These are phyloP conservation scores for Cichladusa arquata DNA, from an alignment of 2,113 vertebrate genomes.

Conservation along the genomic window DNA sequence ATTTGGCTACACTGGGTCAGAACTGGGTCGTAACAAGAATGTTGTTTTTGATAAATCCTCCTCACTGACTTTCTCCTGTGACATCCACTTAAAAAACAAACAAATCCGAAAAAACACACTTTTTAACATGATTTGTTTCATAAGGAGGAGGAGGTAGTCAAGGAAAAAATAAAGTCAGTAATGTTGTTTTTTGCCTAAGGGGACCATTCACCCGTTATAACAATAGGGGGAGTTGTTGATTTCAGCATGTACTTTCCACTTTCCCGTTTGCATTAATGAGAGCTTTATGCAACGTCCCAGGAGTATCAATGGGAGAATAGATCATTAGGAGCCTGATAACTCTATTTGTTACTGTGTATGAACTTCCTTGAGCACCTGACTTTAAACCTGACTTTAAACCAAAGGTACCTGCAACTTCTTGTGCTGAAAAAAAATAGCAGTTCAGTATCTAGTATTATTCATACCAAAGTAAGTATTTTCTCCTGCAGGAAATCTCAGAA, in stretches of 20 bases:
- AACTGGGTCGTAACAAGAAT: conserved; percentile 2
- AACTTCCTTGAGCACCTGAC: conserved; percentile 46
- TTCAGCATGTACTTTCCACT: conserved; percentile 39
- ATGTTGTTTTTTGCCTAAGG: conserved; percentile 56
- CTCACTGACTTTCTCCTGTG: conserved; percentile 26
- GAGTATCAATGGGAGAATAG: conserved; percentile 69
- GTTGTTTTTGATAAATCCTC: conserved; percentile 60
- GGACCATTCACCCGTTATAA: conserved; percentile 55
- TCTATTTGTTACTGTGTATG: conserved; percentile 59
- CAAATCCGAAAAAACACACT: neutral
- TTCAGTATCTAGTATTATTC: neutral
- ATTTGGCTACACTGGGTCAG: conserved; percentile 37
- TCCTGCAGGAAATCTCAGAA: neutral
- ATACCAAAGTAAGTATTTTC: conserved; percentile 9
- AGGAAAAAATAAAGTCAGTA: conserved; percentile 59
- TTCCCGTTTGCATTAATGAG: conserved; percentile 68
- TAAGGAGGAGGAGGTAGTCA: conserved; percentile 29
- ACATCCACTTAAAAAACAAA: conserved; percentile 56
- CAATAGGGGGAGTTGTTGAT: conserved; percentile 65
- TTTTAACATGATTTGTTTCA: conserved; percentile 61
- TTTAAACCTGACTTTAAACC: conserved; percentile 33
- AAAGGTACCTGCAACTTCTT: neutral
- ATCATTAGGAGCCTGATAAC: conserved; percentile 66
- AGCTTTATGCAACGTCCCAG: conserved; percentile 57
- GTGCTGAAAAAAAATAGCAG: conserved; percentile 1